Evolutionary conservation across 2,888 invertebrate species (phyloP), one percentile per base, ranked within the genome.

Genomic region (Cancer borealis): DNA sequence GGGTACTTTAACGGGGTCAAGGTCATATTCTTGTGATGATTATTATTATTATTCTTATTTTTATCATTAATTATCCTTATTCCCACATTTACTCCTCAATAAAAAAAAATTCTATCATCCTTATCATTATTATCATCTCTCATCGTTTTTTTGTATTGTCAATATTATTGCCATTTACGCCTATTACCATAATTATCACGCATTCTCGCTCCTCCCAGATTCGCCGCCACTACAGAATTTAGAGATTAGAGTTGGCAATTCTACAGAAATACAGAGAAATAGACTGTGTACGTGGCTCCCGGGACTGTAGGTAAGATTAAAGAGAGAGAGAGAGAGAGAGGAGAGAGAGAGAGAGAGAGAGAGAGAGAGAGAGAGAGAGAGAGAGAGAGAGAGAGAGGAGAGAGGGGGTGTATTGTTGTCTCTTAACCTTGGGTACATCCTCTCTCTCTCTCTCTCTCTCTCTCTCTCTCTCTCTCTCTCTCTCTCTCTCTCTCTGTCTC

Each of bases 221-320:
- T 98, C 98, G 96, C 98, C 98, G 96, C 98, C 98, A 2, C 97
- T 99, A 21, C 98, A 98, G 96, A 98, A 98, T 96, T 97, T 99
- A 93, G 98, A 99, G 97, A 96, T 96, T 39, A 96, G 96, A 21
- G 96, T 96, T 66, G 99, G 99, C 39, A 99, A 99, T 96, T 98
- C 98, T 96, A 97, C 97, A 0, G 98, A 98, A 96, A 97, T 98
- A 92, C 98, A 98, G 96, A 97, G 98, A 95, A 99, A 99, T 97
- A 98, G 98, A 26, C 97, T 99, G 0, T 99, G 99, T 96, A 98
- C 99, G 47, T 99, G 99, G 99, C 98, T 98, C 96, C 99, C 99
- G 98, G 98, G 94, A 98, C 98, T 10, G 97, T 96, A 79, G 96
- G 96, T 96, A 95, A 47, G 39, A 17, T 30, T 10, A 39, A 21